Base-by-base conservation (phyloP, 2,797 vertebrate genomes). In the Cyclura pinguis region DNA sequence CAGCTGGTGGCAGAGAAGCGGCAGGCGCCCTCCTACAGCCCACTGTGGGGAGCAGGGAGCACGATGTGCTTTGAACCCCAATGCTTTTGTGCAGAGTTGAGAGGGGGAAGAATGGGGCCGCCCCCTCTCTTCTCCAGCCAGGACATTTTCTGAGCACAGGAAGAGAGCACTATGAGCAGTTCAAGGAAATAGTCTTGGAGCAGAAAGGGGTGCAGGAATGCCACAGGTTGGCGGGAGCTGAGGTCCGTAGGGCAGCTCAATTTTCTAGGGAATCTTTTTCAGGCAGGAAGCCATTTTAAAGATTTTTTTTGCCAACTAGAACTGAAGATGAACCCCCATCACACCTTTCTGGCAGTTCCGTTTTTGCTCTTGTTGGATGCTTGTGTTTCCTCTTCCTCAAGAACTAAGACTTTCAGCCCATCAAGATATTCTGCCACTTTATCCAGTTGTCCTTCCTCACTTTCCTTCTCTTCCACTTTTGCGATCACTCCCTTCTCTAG, bases 21-120 rank as follows among this genome's bases (percentile, higher is more conserved):
- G 55, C 20, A 1, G 29, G 0, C 0, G 6, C 27, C n/a, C 0
- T 4, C 4, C 64, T 22, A 5, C 42, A 3, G 1, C 27, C 67
- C 4, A 20, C 27, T 12, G 67, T 12, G 27, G 35, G 52, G 6
- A 24, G 29, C 6, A 6, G 24, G 64, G 12, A 7, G 12, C 64
- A 9, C 1, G 67, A 32, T 50, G 32, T 18, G 6, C 24, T 27
- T 47, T 20, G 27, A 13, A 4, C n/a, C 20, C 42, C 9, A 42
- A 1, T 29, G 6, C 59, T 35, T 24, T 42, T 9, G n/a, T 7
- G 29, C n/a, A 22, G 16, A 20, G 24, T 57, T 62, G 13, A 27
- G 24, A 27, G 38, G 4, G 20, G 50, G 18, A 12, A 47, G 57
- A 0, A 35, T 27, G 73, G 6, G 0, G 24, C 4, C 4, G 1